phyloP scores from a whole-genome alignment of 2,113 vertebrate species.

The Salvelinus fontinalis region DNA sequence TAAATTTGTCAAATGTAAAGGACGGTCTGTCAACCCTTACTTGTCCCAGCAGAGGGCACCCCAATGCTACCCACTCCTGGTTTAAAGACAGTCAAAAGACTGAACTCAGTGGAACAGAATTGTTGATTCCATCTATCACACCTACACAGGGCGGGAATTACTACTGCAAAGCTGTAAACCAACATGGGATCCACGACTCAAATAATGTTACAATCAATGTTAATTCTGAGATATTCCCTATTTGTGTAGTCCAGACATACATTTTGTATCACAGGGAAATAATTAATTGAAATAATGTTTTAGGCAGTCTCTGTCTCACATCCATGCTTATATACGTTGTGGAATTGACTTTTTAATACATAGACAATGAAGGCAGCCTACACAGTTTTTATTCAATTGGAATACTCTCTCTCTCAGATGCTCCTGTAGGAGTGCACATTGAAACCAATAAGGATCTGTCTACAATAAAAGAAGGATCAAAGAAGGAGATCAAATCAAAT shows the following conservation, averaged over 20 bases:
- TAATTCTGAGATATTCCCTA: constrained; percentile 49
- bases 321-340: no score
- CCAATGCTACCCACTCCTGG: constrained; percentile 37
- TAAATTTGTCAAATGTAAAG: fast-evolving
- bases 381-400: neutral
- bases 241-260: no score
- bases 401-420: constrained; percentile 50
- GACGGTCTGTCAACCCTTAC: constrained; percentile 40
- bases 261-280: neutral
- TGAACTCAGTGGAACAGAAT: fast-evolving
- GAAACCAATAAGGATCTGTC: fast-evolving
- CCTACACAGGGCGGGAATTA: constrained; percentile 37
- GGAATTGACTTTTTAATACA: no score
- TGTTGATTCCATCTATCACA: fast-evolving
- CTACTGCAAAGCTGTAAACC: constrained; percentile 45
- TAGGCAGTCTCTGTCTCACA: no score
- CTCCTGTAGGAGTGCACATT: constrained; percentile 19
- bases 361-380: constrained; percentile 10
- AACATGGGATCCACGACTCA: fast-evolving
- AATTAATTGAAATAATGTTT: no score
- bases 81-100: neutral
- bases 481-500: constrained; percentile 8
- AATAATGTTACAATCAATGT: neutral
- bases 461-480: constrained; percentile 25
- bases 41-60: constrained; percentile 50